These are phyloP conservation scores for Microplitis mediator DNA, from an alignment of 1,140 invertebrate species.

Conservation along the genomic window DNA sequence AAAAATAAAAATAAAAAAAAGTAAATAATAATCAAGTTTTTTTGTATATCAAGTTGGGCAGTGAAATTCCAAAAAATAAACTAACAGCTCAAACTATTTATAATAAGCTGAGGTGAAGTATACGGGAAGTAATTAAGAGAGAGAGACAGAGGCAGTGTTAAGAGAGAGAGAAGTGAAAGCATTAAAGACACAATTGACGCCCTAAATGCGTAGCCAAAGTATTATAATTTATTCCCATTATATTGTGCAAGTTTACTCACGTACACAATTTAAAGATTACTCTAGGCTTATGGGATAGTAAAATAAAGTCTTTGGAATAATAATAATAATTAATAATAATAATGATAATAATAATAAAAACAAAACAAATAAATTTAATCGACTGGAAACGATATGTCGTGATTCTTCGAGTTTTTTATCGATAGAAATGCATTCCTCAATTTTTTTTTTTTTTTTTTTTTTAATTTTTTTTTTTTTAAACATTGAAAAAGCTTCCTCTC, in stretches of 20 bases:
- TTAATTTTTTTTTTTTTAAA: not conserved
- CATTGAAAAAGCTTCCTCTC: constrained; percentile 14
- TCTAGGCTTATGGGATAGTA: constrained; percentile 62
- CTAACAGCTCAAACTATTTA: constrained; percentile 43
- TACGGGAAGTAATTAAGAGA: constrained; percentile 14
- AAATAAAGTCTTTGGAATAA: constrained; percentile 61
- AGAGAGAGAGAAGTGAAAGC: constrained; percentile 18
- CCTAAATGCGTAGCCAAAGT: constrained; percentile 60
- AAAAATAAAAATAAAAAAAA: not conserved
- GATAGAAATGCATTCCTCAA: constrained; percentile 1
- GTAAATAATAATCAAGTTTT: constrained; percentile 2
- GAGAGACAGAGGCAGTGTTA: constrained; percentile 11
- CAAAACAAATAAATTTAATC: constrained; percentile 23
- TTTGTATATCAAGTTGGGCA: constrained; percentile 18
- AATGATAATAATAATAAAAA: not conserved
- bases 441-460: too few relatives aligned
- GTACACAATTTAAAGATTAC: constrained; percentile 59
- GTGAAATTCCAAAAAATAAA: constrained; percentile 34
- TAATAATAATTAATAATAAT: not conserved
- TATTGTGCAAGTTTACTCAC: constrained; percentile 60
- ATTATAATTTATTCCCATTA: constrained; percentile 65
- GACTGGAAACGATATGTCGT: constrained; percentile 7
- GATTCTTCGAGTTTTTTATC: not conserved
- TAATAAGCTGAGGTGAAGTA: too few relatives aligned
- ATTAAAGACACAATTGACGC: constrained; percentile 48